Evolutionary conservation across 2,888 invertebrate species (phyloP).

Genomic region (Desoria tigrina): DNA sequence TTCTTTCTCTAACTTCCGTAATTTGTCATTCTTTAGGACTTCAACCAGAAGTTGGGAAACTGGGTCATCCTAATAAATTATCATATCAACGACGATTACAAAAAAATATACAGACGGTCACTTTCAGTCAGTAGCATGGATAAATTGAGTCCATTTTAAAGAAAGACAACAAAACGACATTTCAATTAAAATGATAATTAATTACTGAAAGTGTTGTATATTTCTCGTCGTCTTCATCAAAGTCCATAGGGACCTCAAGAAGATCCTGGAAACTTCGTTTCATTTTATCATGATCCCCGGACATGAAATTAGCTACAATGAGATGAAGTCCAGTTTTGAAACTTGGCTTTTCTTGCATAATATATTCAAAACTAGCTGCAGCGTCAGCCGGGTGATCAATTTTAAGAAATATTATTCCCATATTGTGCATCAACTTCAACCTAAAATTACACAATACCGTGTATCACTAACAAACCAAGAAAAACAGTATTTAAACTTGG

Average conservation of each 20-base stretch:
- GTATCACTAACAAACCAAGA: background rate
- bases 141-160: no score
- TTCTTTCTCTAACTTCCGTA: conserved; percentile 72
- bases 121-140: background rate
- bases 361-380: conserved; percentile 93
- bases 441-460: no score
- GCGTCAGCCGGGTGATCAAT: conserved; percentile 97
- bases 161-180: no score
- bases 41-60: conserved; percentile 66
- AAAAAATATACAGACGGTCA: conserved; percentile 16
- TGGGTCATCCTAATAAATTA: conserved; percentile 61
- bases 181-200: no score
- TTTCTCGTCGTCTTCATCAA: conserved; percentile 76
- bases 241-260: conserved; percentile 79
- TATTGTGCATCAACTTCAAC: conserved; percentile 97
- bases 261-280: conserved; percentile 87
- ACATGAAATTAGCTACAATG: conserved; percentile 82
- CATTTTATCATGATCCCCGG: conserved; percentile 90
- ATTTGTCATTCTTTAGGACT: conserved; percentile 74
- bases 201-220: conserved; percentile 61
- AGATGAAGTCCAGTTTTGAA: conserved; percentile 87
- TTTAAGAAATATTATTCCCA: conserved; percentile 88
- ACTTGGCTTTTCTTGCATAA: conserved; percentile 93
- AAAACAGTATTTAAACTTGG: conserved; percentile 11
- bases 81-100: background rate